These are phyloP conservation scores for Leiothrix lutea DNA, from an alignment of 2,113 vertebrate species.

Conservation along the genomic window DNA sequence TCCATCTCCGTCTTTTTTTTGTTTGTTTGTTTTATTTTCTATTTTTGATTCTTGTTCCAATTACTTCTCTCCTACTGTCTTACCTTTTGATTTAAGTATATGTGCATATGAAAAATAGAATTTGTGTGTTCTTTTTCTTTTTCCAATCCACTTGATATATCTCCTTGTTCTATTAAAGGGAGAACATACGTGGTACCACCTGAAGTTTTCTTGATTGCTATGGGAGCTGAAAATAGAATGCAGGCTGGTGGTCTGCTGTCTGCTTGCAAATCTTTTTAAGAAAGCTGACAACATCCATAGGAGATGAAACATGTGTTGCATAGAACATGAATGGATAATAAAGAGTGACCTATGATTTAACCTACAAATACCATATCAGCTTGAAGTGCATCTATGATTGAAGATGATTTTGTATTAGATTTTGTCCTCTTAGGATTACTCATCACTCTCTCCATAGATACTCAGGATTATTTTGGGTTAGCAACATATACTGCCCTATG, in stretches of 20 bases:
- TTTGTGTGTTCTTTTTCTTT: not conserved
- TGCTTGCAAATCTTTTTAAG: not conserved
- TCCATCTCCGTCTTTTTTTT: fast-evolving
- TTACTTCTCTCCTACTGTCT: not conserved
- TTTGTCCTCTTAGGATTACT: not conserved
- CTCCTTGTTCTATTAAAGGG: not conserved
- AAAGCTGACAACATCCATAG: not conserved
- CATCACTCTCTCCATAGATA: not conserved
- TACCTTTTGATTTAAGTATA: not conserved
- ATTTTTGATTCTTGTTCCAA: not conserved
- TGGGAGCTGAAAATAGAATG: not conserved
- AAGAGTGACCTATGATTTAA: not conserved
- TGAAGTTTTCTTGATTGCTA: not conserved
- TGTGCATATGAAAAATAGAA: not conserved
- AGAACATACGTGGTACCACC: not conserved
- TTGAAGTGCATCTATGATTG: not conserved
- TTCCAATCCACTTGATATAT: not conserved
- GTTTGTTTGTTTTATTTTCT: not conserved
- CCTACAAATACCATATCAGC: not conserved
- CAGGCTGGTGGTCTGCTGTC: not conserved
- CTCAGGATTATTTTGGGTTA: not conserved
- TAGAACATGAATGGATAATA: not conserved
- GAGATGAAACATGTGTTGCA: not conserved
- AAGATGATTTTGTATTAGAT: not conserved
- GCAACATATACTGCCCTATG: too few species aligned